A percentile compares a stretch with the other conserved stretches of the same genome.
Evolutionary conservation across 2,888 invertebrate genomes (phyloP).

Genomic region (Pyrgus malvae): DNA sequence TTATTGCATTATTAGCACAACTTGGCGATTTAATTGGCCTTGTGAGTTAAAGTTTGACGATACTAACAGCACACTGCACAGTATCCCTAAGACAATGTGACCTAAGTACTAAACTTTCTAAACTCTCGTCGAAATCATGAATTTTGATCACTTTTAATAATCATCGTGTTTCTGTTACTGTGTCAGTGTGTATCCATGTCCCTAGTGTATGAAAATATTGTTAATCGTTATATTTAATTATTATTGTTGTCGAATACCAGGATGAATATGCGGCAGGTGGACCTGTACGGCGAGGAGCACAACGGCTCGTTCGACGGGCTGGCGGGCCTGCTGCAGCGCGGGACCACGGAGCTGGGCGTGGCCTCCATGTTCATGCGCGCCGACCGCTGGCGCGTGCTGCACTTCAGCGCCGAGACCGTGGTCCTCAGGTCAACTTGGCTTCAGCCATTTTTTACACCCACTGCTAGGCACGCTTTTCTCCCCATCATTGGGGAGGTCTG

Average conservation of each 20-base stretch:
- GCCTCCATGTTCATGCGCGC: conserved; percentile 79
- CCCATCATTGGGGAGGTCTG: neutral
- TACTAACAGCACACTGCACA: too few relatives aligned
- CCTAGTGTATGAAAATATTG: neutral
- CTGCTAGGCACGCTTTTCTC: too few relatives aligned
- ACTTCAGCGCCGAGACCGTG: conserved; percentile 80
- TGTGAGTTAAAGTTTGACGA: too few relatives aligned
- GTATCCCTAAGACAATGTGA: too few relatives aligned
- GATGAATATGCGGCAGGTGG: conserved; percentile 56
- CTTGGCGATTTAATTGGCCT: too few relatives aligned
- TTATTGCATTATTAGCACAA: too few relatives aligned
- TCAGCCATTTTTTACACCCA: too few relatives aligned
- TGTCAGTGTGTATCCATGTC: too few relatives aligned
- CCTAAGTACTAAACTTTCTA: too few relatives aligned
- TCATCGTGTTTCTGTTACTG: too few relatives aligned
- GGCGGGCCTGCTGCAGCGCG: conserved; percentile 79
- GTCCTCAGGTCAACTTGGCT: conserved; percentile 54
- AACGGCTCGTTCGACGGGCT: conserved; percentile 83
- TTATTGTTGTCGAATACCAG: conserved; percentile 36
- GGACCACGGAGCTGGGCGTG: conserved; percentile 74
- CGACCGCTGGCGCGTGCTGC: conserved; percentile 76
- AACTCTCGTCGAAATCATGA: too few relatives aligned
- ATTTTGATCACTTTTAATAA: too few relatives aligned
- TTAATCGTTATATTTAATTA: neutral
- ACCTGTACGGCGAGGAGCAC: conserved; percentile 75